phyloP scores from a whole-genome alignment of 2,888 invertebrate species.

The Macrophya annulata region DNA sequence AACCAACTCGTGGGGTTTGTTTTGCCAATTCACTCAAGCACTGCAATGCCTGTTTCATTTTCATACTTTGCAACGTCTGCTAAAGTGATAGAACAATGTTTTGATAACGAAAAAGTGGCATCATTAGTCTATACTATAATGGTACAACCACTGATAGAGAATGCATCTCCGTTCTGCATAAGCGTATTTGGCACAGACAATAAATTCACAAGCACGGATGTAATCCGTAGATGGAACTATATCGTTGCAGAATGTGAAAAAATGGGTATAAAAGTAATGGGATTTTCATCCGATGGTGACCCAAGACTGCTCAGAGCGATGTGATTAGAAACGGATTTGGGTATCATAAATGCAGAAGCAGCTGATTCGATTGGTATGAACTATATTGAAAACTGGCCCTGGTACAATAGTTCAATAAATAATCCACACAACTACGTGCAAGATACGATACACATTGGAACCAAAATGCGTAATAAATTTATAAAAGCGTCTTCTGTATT shows the following conservation, averaged over 20 bases:
- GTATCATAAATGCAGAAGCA: constrained; percentile 50
- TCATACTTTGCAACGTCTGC: constrained; percentile 61
- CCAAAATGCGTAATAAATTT: constrained; percentile 65
- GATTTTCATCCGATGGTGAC: constrained; percentile 67
- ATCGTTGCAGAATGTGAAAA: constrained; percentile 59
- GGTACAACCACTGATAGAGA: constrained; percentile 62
- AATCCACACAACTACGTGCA: constrained; percentile 58
- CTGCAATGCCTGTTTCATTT: constrained; percentile 60
- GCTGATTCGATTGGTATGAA: constrained; percentile 48
- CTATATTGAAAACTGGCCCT: constrained; percentile 46
- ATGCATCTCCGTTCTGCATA: constrained; percentile 58
- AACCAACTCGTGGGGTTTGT: constrained; percentile 66
- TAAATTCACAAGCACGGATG: constrained; percentile 58
- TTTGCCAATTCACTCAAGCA: constrained; percentile 59
- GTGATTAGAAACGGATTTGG: constrained; percentile 60
- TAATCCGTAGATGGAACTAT: constrained; percentile 62
- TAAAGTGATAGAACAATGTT: constrained; percentile 60
- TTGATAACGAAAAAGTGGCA: constrained; percentile 58
- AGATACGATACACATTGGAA: constrained; percentile 67
- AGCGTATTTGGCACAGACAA: constrained; percentile 60
- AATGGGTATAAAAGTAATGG: constrained; percentile 63
- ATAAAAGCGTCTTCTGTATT: constrained; percentile 64
- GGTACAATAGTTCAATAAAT: constrained; percentile 60
- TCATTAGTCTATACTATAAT: constrained; percentile 62
- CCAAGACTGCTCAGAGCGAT: constrained; percentile 66